Evolutionary conservation across 2,888 invertebrate genomes (phyloP).

Genomic region (Trilocha varians): DNA sequence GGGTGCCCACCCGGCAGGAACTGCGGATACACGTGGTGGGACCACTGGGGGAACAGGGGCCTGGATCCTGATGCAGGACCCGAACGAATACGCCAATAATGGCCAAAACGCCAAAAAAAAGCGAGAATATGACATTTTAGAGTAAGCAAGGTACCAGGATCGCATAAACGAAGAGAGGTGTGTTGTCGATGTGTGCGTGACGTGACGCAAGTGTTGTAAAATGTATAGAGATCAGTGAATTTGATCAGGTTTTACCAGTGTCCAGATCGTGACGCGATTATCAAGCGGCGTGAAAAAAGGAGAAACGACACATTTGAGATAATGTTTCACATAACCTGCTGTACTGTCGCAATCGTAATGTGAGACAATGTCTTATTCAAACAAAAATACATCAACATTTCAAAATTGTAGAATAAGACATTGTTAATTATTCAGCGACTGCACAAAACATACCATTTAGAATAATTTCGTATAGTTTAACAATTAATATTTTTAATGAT

Average conservation of each 20-base stretch:
- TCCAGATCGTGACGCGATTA: constrained; percentile 66
- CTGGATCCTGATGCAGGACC: constrained; percentile 75
- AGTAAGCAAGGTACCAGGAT: neutral
- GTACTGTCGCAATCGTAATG: constrained; percentile 23
- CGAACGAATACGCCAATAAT: too few relatives aligned
- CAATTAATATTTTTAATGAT: too few relatives aligned
- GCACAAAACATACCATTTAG: too few relatives aligned
- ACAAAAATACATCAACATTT: neutral
- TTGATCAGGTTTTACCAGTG: constrained; percentile 58
- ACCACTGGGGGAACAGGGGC: constrained; percentile 95
- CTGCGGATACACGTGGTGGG: constrained; percentile 95
- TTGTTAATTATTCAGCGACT: neutral
- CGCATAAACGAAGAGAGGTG: neutral
- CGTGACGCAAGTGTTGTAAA: constrained; percentile 45
- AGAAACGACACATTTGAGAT: constrained; percentile 69
- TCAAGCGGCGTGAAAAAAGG: constrained; percentile 73
- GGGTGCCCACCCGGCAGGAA: constrained; percentile 94
- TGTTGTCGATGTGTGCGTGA: constrained; percentile 19
- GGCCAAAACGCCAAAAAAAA: neutral
- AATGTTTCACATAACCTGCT: constrained; percentile 37
- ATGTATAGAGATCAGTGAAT: constrained; percentile 28
- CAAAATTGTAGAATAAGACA: neutral
- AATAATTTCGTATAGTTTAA: too few relatives aligned
- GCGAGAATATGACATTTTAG: neutral
- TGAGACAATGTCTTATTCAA: neutral